phyloP scores from a whole-genome alignment of 92 coral and sea anemone genomes.

The Phenganax stokvisi region DNA sequence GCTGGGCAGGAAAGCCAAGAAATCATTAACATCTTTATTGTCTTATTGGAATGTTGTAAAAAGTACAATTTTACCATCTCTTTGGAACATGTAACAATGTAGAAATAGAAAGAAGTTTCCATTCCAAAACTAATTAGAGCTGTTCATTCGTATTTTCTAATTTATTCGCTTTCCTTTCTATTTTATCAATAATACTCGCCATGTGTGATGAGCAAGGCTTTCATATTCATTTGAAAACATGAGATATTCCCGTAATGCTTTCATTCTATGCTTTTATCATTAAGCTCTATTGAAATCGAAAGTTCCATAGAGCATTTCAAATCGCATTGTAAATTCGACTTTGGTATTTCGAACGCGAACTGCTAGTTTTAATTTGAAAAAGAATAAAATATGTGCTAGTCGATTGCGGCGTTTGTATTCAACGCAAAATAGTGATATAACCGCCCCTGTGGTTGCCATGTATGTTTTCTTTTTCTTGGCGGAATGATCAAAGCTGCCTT shows the following conservation, averaged over 20 bases:
- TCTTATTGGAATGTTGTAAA: neutral
- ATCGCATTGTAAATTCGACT: neutral
- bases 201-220: neutral
- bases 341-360: neutral
- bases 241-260: neutral
- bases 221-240: neutral
- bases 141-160: neutral
- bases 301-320: too few species aligned
- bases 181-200: neutral
- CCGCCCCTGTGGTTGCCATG: conserved; percentile 12
- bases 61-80: too few species aligned
- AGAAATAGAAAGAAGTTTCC: neutral
- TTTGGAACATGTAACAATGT: neutral
- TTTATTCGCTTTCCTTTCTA: neutral
- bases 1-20: neutral
- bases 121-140: neutral
- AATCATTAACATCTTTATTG: neutral
- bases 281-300: too few species aligned
- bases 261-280: too few species aligned
- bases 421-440: conserved; percentile 1
- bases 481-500: conserved; percentile 31
- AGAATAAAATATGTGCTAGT: neutral
- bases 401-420: neutral
- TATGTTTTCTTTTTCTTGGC: conserved; percentile 32
- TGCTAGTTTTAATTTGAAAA: neutral